Evolutionary conservation across 2,797 vertebrate genomes (phyloP).

Genomic region (Acestrorhynchus altus): DNA sequence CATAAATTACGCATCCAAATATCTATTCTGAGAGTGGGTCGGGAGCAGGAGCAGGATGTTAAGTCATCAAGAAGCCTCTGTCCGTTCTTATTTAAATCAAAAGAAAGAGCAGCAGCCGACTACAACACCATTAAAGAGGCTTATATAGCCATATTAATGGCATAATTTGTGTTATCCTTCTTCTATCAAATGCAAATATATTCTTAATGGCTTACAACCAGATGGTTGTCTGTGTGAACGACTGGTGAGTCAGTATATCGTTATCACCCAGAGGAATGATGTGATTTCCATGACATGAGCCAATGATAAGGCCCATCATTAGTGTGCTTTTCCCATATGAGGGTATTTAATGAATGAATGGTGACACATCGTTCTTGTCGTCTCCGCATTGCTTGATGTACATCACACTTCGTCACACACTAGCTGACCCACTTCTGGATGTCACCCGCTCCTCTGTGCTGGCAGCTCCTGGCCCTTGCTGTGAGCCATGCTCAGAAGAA

Average conservation of each 20-base stretch:
- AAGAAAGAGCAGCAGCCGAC: neutral
- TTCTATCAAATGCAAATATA: constrained; percentile 11
- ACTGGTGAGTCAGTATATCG: constrained; percentile 9
- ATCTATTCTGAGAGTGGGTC: neutral
- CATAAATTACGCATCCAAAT: neutral
- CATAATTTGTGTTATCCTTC: constrained; percentile 7
- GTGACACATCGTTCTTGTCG: neutral
- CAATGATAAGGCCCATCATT: neutral
- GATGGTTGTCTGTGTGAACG: constrained; percentile 3
- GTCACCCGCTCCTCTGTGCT: neutral
- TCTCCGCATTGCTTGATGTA: neutral
- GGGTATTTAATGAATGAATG: constrained; percentile 14
- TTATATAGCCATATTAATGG: neutral
- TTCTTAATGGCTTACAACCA: constrained; percentile 7
- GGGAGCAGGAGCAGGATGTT: neutral
- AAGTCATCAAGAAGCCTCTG: neutral
- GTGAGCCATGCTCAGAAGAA: constrained; percentile 1
- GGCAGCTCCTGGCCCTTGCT: neutral
- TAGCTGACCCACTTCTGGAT: neutral
- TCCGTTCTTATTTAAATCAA: neutral
- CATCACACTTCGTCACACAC: constrained; percentile 5
- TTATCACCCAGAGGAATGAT: constrained; percentile 18
- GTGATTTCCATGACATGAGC: constrained; percentile 11
- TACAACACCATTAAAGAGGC: neutral
- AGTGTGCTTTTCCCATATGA: neutral